Conservation (phyloP, 2,113 vertebrate genomes). For the Ictidomys tridecemlineatus region DNA sequence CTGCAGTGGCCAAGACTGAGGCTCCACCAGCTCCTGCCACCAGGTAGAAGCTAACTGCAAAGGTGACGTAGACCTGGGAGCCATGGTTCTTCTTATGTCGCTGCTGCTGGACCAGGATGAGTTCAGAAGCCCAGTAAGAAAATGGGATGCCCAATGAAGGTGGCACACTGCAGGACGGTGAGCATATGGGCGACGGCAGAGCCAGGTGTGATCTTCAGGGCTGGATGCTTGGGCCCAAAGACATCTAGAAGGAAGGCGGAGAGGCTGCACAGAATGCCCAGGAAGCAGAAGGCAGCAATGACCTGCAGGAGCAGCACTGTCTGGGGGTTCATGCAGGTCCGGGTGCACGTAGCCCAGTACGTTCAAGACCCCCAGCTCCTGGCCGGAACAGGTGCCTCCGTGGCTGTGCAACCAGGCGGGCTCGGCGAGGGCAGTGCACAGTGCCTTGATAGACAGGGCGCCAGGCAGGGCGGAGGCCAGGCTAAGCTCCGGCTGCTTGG, state of each 20-base stretch:
- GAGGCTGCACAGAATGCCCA: conserved; percentile 97
- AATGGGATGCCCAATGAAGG: conserved; percentile 93
- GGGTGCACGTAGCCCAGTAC: conserved; percentile 94
- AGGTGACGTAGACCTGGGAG: conserved; percentile 98
- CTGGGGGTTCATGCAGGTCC: conserved; percentile 95
- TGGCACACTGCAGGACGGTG: conserved; percentile 97
- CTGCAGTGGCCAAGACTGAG: conserved; percentile 96
- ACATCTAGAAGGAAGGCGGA: conserved; percentile 96
- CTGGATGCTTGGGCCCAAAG: conserved; percentile 97
- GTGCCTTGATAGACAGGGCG: conserved; percentile 95
- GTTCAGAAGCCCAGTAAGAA: conserved; percentile 98
- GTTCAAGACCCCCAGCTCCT: conserved; percentile 95
- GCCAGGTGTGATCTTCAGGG: conserved; percentile 96
- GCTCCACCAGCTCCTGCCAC: conserved; percentile 96
- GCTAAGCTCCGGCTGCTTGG: conserved; percentile 96
- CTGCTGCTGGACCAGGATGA: conserved; percentile 96
- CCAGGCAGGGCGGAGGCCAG: conserved; percentile 96
- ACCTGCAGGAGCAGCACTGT: conserved; percentile 95
- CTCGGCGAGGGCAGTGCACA: conserved; percentile 96
- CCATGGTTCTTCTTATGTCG: conserved; percentile 98
- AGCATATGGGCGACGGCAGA: conserved; percentile 98
- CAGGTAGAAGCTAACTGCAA: conserved; percentile 98
- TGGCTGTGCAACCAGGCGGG: conserved; percentile 96
- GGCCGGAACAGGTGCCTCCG: conserved; percentile 94
- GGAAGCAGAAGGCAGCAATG: conserved; percentile 97